Base-by-base conservation (phyloP, 2,888 invertebrate genomes). In the Ormyrus labotus region DNA sequence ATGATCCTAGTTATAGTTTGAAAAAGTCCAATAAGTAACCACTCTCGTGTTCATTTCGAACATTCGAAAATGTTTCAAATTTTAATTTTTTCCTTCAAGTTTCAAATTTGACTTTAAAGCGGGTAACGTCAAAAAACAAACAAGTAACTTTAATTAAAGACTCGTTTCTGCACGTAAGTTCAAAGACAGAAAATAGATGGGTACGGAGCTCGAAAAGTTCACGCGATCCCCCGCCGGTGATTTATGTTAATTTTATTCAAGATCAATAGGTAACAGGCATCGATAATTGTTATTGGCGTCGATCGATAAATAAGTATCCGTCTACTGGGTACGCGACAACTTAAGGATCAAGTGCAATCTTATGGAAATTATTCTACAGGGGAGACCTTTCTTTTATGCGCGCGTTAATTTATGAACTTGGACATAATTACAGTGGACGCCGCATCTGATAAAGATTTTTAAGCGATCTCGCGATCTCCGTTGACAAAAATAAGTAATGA, bases 191-290 rank as follows among this genome's bases (percentile, higher is more conserved):
- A 68, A 69, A 58, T n/a, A 48, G 48, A 58, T 8, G 45, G 58
- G 19, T 19, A 58, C 58, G 9, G 7, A 69, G 69, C 58, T 57
- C 48, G 47, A 69, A 58, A 55, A 69, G 57, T 13, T 58, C 9
- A 69, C 48, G 9, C 47, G 69, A 69, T 69, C 19, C 69, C 47
- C 47, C 9, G 10, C 3, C 53, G 34, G 19, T 50, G 13, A 73
- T 64, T 53, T 48, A 57, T 73, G 64, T 8, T 73, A 57, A 73
- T 73, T 73, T 65, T 48, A 73, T 73, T 57, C 57, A n/a, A 51
- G 47, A 65, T 73, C 55, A 71, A 48, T 55, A 55, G n/a, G 53
- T 47, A 73, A 63, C 53, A 19, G 8, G 45, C 45, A 72, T 53
- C 53, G 53, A 72, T 72, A 34, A 63, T 72, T 63, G 47, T 63